Evolutionary conservation across 2,888 invertebrate species (phyloP), one percentile per base, ranked within the genome.

Genomic region (Crioceris asparagi): DNA sequence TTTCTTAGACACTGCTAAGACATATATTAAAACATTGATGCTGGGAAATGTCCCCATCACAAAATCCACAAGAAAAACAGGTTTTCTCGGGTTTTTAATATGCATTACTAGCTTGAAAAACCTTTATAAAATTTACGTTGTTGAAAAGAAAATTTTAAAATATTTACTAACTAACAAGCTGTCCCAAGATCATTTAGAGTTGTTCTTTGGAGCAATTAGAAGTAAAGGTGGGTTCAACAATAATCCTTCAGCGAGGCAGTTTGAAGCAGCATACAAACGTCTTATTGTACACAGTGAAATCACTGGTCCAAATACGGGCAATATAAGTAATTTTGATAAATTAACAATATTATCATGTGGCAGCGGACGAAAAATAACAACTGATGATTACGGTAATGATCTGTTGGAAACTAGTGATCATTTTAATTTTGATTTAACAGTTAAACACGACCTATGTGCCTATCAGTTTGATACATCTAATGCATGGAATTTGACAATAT

Each of bases 271-370:
- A 5, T 45, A 40, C 29, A 45, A 45, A 35, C 30, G 39, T 39
- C 39, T 46, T 40, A 39, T 48, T 32, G 43, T 46, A 11, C 32
- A 32, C 11, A 36, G 11, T n/a, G 41, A 46, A 30, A 37, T 46
- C 21, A 7, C n/a, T 17, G 40, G 23, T 11, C 14, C 33, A 10
- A 25, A 35, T n/a, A 35, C 43, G 12, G 40, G 32, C 30, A 45
- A 45, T 32, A 29, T 33, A 8, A 29, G 38, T 4, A 30, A 19
- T 25, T 23, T 40, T 3, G 40, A 45, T 12, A 17, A 18, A 11
- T 35, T 34, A 7, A 25, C 35, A 11, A 44, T 39, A 30, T 37
- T 41, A 16, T 30, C 35, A 5, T 32, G 36, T 34, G 34, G 34
- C 14, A 34, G 29, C 21, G 29, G 21, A 19, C 7, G 14, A 23